Evolutionary conservation across 2,113 vertebrate species (phyloP).

Genomic region (Sylvilagus bachmani): DNA sequence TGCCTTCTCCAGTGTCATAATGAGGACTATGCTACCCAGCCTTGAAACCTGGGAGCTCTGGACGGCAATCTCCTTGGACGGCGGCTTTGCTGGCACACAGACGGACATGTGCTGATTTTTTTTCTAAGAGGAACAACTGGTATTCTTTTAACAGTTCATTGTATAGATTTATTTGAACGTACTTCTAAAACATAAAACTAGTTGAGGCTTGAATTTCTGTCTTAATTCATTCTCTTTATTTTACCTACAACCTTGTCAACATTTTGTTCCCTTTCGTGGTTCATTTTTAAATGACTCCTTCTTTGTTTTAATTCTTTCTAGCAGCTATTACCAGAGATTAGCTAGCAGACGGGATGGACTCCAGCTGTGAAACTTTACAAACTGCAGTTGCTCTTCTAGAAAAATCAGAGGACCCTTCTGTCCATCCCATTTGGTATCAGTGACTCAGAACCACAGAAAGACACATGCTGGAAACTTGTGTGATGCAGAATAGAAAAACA

Average conservation of each 20-base stretch:
- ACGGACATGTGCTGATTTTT: neutral
- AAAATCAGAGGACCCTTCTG: neutral
- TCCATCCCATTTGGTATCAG: neutral
- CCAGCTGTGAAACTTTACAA: neutral
- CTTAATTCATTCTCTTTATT: neutral
- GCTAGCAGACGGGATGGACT: neutral
- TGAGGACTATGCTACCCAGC: too few species aligned
- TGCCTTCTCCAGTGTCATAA: neutral
- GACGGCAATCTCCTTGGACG: fast-evolving
- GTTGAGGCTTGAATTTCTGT: neutral
- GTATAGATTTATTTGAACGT: neutral
- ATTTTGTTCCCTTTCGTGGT: neutral
- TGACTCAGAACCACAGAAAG: neutral
- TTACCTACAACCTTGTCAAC: neutral
- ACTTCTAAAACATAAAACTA: neutral
- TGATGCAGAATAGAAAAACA: too few species aligned
- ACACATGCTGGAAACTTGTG: neutral
- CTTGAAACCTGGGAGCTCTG: neutral
- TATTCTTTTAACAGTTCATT: neutral
- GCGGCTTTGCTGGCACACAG: neutral
- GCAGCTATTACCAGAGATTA: neutral
- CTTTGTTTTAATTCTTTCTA: neutral
- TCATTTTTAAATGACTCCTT: neutral
- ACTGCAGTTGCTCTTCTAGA: neutral
- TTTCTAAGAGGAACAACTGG: neutral